Conservation (phyloP, 2,113 vertebrate genomes). For the Coreoperca whiteheadi region DNA sequence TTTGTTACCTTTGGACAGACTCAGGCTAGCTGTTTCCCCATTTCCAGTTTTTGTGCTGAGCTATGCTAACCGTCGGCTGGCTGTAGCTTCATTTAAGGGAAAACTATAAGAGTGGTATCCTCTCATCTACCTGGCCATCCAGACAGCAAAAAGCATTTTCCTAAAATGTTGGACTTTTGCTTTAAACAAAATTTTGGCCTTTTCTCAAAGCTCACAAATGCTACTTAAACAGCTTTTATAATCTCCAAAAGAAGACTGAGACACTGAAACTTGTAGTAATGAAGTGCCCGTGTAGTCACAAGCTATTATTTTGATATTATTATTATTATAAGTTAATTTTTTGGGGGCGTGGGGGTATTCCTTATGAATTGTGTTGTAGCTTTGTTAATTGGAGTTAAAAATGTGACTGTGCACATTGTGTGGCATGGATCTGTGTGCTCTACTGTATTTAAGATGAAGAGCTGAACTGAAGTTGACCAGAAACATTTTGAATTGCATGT, state of each 20-base stretch:
- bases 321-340: conserved; percentile 46
- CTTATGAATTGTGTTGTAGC: conserved; percentile 80
- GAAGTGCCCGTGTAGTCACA: conserved; percentile 63
- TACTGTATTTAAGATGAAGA: conserved; percentile 70
- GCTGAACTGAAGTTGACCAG: conserved; percentile 60
- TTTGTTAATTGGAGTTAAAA: conserved; percentile 78
- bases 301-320: conserved; percentile 42
- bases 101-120: background rate
- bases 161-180: conserved; percentile 13
- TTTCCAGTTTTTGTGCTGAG: background rate
- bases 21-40: background rate
- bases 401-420: conserved; percentile 77
- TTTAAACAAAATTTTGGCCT: conserved; percentile 19
- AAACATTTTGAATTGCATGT: conserved; percentile 80
- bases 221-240: conserved; percentile 32
- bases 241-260: conserved; percentile 33
- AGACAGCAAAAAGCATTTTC: conserved; percentile 12
- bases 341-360: conserved; percentile 42
- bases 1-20: background rate
- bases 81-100: background rate
- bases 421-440: conserved; percentile 81
- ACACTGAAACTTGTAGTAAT: conserved; percentile 42
- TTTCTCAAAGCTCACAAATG: conserved; percentile 47
- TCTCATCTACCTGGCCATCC: background rate
- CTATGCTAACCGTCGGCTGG: background rate